Percentiles rank a stretch among this genome's conserved stretches.
phyloP scores from a whole-genome alignment of 1,140 invertebrate genomes.

The Drosophila nigromelanica region DNA sequence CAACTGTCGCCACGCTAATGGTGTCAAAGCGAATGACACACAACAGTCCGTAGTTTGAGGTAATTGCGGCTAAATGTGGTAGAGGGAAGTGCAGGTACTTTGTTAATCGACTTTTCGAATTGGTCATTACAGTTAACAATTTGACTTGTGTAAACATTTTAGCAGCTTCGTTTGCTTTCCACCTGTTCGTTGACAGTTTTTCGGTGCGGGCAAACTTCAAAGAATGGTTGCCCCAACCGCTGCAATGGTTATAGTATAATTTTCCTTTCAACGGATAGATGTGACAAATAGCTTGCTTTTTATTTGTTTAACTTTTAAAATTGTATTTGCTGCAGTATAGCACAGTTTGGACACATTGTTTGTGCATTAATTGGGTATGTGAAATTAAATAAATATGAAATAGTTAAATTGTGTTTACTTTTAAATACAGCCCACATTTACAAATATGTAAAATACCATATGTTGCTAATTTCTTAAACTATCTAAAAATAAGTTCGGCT shows the following conservation, averaged over 20 bases:
- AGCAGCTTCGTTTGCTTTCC: constrained; percentile 59
- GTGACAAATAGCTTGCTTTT: constrained; percentile 11
- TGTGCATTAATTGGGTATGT: too few relatives aligned
- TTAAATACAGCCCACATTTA: too few relatives aligned
- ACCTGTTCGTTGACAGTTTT: constrained; percentile 48
- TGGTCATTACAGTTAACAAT: constrained; percentile 68
- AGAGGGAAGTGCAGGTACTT: constrained; percentile 5
- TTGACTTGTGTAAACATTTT: constrained; percentile 72
- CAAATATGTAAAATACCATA: too few relatives aligned
- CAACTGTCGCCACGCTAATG: constrained; percentile 35
- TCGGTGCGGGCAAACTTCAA: constrained; percentile 14
- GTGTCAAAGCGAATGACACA: constrained; percentile 4
- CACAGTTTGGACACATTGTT: too few relatives aligned
- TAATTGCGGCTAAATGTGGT: constrained; percentile 9
- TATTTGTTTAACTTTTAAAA: constrained; percentile 7
- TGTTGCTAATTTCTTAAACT: too few relatives aligned
- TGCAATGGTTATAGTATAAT: not conserved
- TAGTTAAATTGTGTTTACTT: too few relatives aligned
- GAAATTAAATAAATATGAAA: too few relatives aligned
- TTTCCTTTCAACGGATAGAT: not conserved
- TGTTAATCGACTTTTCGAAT: constrained; percentile 64
- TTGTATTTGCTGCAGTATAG: not conserved
- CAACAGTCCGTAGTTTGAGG: not conserved
- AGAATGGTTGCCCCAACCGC: constrained; percentile 1
- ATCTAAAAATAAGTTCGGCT: too few relatives aligned